Conservation (phyloP, 2,797 vertebrate species). For the Toxotes lorentzi region DNA sequence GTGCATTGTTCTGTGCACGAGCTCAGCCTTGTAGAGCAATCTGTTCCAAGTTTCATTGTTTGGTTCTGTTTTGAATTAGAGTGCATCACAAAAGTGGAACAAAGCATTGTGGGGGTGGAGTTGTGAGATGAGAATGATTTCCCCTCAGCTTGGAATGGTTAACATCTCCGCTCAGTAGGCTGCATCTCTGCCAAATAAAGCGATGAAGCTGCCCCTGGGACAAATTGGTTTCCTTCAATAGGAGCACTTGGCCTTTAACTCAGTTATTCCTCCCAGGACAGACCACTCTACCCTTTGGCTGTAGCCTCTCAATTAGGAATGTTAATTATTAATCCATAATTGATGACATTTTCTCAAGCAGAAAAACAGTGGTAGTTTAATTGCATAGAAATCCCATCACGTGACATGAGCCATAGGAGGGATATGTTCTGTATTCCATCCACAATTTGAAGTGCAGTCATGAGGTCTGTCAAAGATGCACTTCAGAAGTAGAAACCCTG, state of each 20-base stretch:
- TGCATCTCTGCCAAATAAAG: constrained; percentile 55
- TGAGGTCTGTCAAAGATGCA: neutral
- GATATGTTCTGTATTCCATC: neutral
- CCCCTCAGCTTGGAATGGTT: constrained; percentile 69
- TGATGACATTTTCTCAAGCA: constrained; percentile 25
- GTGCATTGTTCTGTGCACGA: constrained; percentile 52
- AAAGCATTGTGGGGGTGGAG: constrained; percentile 70
- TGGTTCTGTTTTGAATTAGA: constrained; percentile 76
- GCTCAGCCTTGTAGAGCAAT: constrained; percentile 29
- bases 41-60: constrained; percentile 68
- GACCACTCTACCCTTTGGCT: constrained; percentile 2
- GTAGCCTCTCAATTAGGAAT: constrained; percentile 36
- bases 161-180: constrained; percentile 42
- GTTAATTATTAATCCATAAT: constrained; percentile 43
- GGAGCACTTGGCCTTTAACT: constrained; percentile 51
- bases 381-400: constrained; percentile 5
- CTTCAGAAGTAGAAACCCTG: neutral
- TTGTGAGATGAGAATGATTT: constrained; percentile 68
- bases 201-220: constrained; percentile 58
- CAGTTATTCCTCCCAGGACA: constrained; percentile 45
- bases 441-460: neutral
- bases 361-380: neutral
- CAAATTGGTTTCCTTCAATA: constrained; percentile 59
- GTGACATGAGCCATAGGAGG: neutral
- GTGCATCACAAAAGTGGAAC: constrained; percentile 70